Conservation (phyloP, 2,888 invertebrate genomes). For the Stenodema calcarata region DNA sequence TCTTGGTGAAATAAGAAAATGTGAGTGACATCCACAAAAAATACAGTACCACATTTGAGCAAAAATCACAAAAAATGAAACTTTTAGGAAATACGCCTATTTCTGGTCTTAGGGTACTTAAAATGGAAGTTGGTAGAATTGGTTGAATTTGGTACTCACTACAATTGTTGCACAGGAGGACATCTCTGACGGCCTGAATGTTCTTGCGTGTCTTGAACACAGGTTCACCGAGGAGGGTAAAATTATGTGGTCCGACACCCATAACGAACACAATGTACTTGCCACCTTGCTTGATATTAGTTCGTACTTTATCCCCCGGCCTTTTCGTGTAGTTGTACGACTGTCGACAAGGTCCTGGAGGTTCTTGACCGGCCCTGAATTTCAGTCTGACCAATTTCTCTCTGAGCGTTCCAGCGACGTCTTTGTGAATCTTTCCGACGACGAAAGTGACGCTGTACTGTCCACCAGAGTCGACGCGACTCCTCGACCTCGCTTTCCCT, state of each 20-base stretch:
- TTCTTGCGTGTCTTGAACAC: conserved; percentile 61
- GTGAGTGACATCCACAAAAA: no score
- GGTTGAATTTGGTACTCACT: conserved; percentile 57
- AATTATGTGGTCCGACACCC: conserved; percentile 67
- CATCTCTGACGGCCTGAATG: conserved; percentile 58
- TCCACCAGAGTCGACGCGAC: conserved; percentile 64
- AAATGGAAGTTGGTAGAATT: background rate
- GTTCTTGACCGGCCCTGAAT: conserved; percentile 62
- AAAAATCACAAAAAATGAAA: no score
- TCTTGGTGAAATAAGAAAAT: no score
- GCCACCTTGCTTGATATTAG: conserved; percentile 66
- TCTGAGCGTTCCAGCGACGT: conserved; percentile 60
- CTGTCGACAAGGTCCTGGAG: conserved; percentile 56
- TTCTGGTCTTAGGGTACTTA: no score
- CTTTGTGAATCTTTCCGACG: conserved; percentile 70
- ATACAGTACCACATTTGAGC: no score
- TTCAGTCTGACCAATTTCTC: conserved; percentile 63
- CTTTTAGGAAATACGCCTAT: no score
- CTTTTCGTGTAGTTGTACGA: conserved; percentile 57
- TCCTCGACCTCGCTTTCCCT: conserved; percentile 71
- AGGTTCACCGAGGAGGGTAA: conserved; percentile 67
- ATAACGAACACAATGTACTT: conserved; percentile 69
- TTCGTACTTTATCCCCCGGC: conserved; percentile 64
- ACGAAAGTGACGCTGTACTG: conserved; percentile 73
- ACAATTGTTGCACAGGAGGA: conserved; percentile 59